Base-by-base conservation (phyloP, 2,113 vertebrate species). In the Trinectes maculatus region DNA sequence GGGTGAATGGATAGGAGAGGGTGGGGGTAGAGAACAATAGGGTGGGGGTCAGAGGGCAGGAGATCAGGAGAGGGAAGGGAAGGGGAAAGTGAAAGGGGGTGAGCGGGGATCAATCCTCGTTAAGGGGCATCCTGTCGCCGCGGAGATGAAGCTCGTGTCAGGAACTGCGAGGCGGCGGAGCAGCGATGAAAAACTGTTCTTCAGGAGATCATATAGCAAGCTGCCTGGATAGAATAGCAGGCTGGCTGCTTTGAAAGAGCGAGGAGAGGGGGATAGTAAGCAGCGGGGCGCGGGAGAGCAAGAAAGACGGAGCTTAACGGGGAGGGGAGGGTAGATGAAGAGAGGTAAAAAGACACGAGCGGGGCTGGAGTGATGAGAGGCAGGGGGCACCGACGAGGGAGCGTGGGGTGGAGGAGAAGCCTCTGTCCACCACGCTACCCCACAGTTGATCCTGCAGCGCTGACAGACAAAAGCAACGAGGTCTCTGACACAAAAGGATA, bases 141-240 rank as follows among this genome's bases (percentile, higher is more conserved):
- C 67, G 55, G 87, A 54, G 83, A 77, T 55, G 48, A 57, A 78
- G 80, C 68, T 56, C 79, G 28, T 64, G 68, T 77, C 56, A 56
- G 87, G 82, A 84, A 74, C 55, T 48, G 67, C 76, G 82, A 91
- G 65, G 88, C 9, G 77, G 77, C 85, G 84, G 77, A 68, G 58
- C 78, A 72, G 82, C 53, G 40, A 29, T 16, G 54, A 87, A 70
- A n/a, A 60, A 77, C 81, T 55, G 91, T 87, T 92, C 75, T 93
- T 92, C 87, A 64, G 81, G 89, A 93, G 92, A 94, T 95, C 94
- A 92, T 91, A 89, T 92, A 94, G 91, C 92, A 89, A 60, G 89
- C 91, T 85, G 86, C 86, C 53, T 67, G 85, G 87, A 92, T 90
- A 86, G 86, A 90, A 86, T 75, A 74, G 88, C 92, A 93, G 89